phyloP scores from a whole-genome alignment of 2,888 invertebrate species.

The Colletes collaris region DNA sequence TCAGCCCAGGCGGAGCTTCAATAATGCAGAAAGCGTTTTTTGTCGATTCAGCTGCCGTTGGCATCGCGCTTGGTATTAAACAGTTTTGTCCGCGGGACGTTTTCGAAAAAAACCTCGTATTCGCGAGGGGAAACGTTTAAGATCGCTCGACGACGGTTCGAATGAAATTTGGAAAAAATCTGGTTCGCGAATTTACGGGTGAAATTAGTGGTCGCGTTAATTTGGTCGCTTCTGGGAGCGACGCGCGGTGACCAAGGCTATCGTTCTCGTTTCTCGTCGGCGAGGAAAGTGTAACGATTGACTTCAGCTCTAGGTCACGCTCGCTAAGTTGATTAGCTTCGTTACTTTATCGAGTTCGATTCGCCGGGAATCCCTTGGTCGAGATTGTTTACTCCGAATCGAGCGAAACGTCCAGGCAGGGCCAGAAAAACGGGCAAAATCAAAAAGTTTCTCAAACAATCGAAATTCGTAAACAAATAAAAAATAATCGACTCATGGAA shows the following conservation, averaged over 20 bases:
- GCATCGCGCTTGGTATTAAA: conserved; percentile 18
- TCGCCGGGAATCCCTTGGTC: conserved; percentile 21
- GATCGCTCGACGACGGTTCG: neutral
- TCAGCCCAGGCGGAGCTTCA: neutral
- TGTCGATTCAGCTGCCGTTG: conserved; percentile 7
- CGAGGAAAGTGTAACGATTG: conserved; percentile 61
- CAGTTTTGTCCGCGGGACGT: conserved; percentile 24
- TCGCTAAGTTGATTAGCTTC: conserved; percentile 61
- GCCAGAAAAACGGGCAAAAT: too few species aligned
- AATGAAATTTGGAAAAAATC: neutral
- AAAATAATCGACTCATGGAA: too few species aligned
- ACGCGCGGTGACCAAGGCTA: too few species aligned
- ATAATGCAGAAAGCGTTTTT: neutral
- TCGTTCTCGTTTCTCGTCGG: conserved; percentile 28
- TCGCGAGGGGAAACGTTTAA: neutral
- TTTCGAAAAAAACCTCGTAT: conserved; percentile 1
- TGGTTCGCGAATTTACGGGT: too few species aligned
- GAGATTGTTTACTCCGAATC: neutral
- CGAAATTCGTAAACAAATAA: too few species aligned
- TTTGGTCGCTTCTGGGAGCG: too few species aligned
- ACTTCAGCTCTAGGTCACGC: conserved; percentile 51
- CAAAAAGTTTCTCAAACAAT: too few species aligned
- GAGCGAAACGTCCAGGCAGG: neutral
- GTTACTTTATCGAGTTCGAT: conserved; percentile 56
- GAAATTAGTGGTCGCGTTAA: too few species aligned